Percentiles rank a stretch among this genome's conserved stretches.
These are phyloP conservation scores for Pammene fasciana DNA, from an alignment of 2,888 invertebrate species.

Conservation along the genomic window DNA sequence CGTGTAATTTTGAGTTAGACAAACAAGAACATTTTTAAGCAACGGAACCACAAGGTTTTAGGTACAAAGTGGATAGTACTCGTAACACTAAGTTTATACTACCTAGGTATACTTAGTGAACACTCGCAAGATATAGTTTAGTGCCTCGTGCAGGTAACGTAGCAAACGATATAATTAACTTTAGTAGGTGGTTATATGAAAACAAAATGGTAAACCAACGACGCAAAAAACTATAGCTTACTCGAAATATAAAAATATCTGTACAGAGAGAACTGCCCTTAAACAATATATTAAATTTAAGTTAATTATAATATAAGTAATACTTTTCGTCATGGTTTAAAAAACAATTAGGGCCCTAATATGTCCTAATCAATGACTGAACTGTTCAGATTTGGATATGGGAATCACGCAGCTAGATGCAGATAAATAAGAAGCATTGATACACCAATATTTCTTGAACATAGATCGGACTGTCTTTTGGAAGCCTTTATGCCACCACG, in stretches of 20 bases:
- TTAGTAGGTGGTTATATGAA: neutral
- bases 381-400: slow-evolving; percentile 7
- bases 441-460: slow-evolving; percentile 24
- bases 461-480: slow-evolving; percentile 69
- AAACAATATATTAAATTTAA: slow-evolving; percentile 11
- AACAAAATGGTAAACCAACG: neutral
- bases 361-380: neutral
- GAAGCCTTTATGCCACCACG: slow-evolving; percentile 88
- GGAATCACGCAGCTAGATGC: slow-evolving; percentile 23
- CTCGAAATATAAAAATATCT: neutral
- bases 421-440: slow-evolving; percentile 10
- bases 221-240: neutral
- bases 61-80: neutral
- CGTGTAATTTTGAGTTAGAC: neutral
- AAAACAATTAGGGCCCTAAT: neutral
- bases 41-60: neutral
- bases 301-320: neutral
- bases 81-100: neutral
- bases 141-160: neutral
- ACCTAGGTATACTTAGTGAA: neutral
- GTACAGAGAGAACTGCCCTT: slow-evolving; percentile 8
- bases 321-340: neutral
- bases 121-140: neutral
- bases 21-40: neutral
- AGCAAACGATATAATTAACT: too few relatives aligned